Evolutionary conservation across 1,140 invertebrate species (phyloP).

Genomic region (Tetramorium parvispinum): DNA sequence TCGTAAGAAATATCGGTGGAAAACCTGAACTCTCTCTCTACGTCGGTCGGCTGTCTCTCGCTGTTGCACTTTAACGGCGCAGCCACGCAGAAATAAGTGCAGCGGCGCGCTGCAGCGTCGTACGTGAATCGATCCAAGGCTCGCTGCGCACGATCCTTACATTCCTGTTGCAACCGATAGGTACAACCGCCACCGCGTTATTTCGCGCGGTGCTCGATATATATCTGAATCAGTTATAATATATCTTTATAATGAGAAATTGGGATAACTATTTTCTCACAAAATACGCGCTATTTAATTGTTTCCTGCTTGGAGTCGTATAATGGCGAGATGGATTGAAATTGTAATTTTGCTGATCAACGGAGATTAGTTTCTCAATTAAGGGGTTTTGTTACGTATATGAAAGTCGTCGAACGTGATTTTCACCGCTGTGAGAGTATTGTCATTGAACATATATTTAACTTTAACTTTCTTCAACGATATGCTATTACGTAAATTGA

Average conservation of each 20-base stretch:
- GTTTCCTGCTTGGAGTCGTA: not conserved
- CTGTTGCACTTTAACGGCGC: conserved; percentile 31
- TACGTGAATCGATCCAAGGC: conserved; percentile 47
- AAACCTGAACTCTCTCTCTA: conserved; percentile 15
- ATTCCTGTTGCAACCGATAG: conserved; percentile 50
- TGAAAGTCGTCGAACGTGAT: not conserved
- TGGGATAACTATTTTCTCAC: conserved; percentile 31
- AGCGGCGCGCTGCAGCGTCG: not conserved
- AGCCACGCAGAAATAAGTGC: conserved; percentile 55
- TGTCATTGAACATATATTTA: not conserved
- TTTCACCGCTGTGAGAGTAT: not conserved
- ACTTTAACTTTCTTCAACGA: not conserved
- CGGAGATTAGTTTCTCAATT: not conserved
- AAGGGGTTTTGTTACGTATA: not conserved
- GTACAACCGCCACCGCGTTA: not conserved
- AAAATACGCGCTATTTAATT: conserved; percentile 6
- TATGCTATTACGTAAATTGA: conserved; percentile 2
- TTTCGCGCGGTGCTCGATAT: conserved; percentile 7
- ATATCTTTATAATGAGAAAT: conserved; percentile 15
- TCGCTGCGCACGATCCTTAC: conserved; percentile 37
- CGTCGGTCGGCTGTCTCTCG: conserved; percentile 25
- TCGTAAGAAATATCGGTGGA: conserved; percentile 17
- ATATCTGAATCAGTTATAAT: conserved; percentile 15
- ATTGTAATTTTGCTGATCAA: not conserved
- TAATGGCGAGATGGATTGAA: not conserved